Evolutionary conservation across 1,140 invertebrate species (phyloP).

Genomic region (Spodoptera frugiperda): DNA sequence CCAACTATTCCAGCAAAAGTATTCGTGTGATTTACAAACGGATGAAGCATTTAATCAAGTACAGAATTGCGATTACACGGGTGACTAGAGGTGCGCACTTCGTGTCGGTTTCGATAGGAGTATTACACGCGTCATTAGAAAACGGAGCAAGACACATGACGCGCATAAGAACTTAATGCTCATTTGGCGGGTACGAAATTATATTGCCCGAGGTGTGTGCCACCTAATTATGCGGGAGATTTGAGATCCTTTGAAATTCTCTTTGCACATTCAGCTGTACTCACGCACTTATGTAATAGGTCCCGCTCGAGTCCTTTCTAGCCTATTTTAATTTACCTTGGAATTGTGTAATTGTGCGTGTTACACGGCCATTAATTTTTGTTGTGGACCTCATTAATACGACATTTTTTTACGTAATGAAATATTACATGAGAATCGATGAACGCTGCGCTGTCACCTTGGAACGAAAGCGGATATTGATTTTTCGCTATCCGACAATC

Average conservation of each 20-base stretch:
- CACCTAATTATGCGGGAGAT: constrained; percentile 11
- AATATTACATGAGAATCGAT: constrained; percentile 42
- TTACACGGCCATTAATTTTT: constrained; percentile 46
- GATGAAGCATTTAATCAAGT: constrained; percentile 29
- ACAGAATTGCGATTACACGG: constrained; percentile 27
- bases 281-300: not conserved
- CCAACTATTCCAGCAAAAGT: not conserved
- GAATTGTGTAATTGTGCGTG: constrained; percentile 53
- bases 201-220: constrained; percentile 3
- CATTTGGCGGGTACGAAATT: constrained; percentile 23
- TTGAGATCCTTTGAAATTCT: not conserved
- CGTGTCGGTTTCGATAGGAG: constrained; percentile 30
- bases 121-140: constrained; percentile 29
- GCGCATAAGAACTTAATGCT: constrained; percentile 38
- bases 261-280: not conserved
- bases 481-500: constrained; percentile 39
- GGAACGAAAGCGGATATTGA: constrained; percentile 46
- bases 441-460: constrained; percentile 43
- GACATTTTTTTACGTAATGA: constrained; percentile 38
- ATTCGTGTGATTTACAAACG: not conserved
- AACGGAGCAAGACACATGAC: constrained; percentile 37
- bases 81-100: not conserved
- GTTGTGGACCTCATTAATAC: constrained; percentile 22
- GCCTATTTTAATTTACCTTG: constrained; percentile 51
- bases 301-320: constrained; percentile 6